Evolutionary conservation across 2,113 vertebrate species (phyloP).

Genomic region (Osmerus eperlanus): DNA sequence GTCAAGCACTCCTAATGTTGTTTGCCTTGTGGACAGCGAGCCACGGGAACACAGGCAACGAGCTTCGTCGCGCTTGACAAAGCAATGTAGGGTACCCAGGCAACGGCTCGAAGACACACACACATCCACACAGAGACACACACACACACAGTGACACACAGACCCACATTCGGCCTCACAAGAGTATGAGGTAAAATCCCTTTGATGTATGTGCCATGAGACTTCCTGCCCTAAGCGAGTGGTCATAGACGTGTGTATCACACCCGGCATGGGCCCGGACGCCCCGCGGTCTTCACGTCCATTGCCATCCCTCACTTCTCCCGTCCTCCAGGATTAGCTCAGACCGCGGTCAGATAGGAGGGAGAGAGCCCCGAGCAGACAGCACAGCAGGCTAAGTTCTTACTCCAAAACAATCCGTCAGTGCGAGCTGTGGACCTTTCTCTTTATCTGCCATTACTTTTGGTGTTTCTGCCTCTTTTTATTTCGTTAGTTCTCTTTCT

Average conservation of each 20-base stretch:
- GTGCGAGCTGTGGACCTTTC: slow-evolving; percentile 46
- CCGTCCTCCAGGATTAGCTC: slow-evolving; percentile 62
- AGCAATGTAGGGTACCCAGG: slow-evolving; percentile 24
- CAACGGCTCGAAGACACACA: slow-evolving; percentile 3
- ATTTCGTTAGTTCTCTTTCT: too few relatives aligned
- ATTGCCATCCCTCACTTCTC: slow-evolving; percentile 51
- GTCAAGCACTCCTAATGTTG: slow-evolving; percentile 37
- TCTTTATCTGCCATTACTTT: neutral
- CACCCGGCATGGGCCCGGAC: slow-evolving; percentile 53
- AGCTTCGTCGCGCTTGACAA: slow-evolving; percentile 25
- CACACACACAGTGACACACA: slow-evolving; percentile 1
- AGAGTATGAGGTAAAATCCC: slow-evolving; percentile 50
- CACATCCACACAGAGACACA: neutral
- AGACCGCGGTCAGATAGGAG: slow-evolving; percentile 56
- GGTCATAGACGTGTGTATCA: slow-evolving; percentile 45
- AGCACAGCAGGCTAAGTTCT: slow-evolving; percentile 50
- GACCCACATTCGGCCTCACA: slow-evolving; percentile 17
- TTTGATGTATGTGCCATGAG: slow-evolving; percentile 59
- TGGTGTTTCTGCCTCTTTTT: too few relatives aligned
- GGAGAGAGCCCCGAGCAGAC: slow-evolving; percentile 56
- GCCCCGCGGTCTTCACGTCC: slow-evolving; percentile 55
- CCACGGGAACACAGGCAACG: slow-evolving; percentile 33
- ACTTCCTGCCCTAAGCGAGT: slow-evolving; percentile 46
- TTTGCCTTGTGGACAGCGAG: slow-evolving; percentile 46
- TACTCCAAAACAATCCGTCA: slow-evolving; percentile 63